Conservation (phyloP, 2,888 invertebrate species). For the Chrysina gloriosa region DNA sequence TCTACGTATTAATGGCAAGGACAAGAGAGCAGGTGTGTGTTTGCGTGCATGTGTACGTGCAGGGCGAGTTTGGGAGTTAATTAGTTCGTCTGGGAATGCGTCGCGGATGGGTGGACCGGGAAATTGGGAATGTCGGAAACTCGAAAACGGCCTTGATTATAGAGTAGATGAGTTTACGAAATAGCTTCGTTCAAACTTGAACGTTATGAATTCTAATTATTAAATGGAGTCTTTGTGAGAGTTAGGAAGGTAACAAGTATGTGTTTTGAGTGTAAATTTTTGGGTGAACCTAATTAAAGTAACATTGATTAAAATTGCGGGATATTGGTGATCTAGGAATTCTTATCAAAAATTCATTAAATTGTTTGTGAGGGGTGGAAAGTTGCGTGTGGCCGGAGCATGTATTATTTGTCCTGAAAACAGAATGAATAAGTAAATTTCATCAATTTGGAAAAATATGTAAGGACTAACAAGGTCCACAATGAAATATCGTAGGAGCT, state of each 20-base stretch:
- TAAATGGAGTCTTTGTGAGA: constrained; percentile 15
- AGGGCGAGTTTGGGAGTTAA: constrained; percentile 24
- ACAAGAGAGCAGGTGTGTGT: constrained; percentile 16
- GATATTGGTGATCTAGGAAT: neutral
- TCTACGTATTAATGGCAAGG: constrained; percentile 30
- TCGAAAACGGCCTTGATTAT: constrained; percentile 34
- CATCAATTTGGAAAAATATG: no score
- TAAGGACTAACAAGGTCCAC: no score
- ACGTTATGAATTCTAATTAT: constrained; percentile 33
- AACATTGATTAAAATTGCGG: neutral
- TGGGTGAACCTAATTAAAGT: constrained; percentile 4
- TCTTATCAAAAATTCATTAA: no score
- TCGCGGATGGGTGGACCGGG: constrained; percentile 25
- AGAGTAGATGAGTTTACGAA: constrained; percentile 25
- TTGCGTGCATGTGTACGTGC: neutral
- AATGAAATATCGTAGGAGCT: no score
- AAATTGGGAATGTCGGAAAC: constrained; percentile 36
- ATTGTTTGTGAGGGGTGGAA: no score
- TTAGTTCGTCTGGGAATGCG: constrained; percentile 36
- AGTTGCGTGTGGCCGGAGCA: no score
- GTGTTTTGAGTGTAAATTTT: constrained; percentile 2
- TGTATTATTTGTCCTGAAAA: no score
- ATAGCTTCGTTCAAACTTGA: constrained; percentile 26
- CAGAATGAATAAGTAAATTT: no score
- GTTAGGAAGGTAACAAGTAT: neutral